Evolutionary conservation across 2,797 vertebrate species (phyloP).

Genomic region (Carcharodon carcharias): DNA sequence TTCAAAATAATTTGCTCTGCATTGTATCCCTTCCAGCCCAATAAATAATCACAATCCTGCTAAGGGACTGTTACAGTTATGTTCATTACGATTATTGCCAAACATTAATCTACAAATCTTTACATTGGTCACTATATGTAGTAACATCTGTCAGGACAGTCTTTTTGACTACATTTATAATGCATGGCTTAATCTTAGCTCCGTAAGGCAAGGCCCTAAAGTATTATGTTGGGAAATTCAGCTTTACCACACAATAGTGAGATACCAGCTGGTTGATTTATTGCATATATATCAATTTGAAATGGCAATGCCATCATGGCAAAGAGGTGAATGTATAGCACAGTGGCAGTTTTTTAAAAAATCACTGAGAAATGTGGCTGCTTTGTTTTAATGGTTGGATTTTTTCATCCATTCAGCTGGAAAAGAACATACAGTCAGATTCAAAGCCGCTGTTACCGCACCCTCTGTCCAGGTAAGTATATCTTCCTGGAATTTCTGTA

Average conservation of each 20-base stretch:
- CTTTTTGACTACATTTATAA: not conserved
- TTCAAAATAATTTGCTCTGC: not conserved
- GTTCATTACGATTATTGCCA: not conserved
- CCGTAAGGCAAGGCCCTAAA: not conserved
- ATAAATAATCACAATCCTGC: not conserved
- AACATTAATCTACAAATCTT: not conserved
- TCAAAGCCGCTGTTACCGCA: constrained; percentile 40
- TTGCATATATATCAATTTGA: not conserved
- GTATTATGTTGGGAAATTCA: not conserved
- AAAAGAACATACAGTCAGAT: constrained; percentile 39
- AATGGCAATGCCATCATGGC: not conserved
- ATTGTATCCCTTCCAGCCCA: not conserved
- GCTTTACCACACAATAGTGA: not conserved
- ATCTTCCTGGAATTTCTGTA: not conserved
- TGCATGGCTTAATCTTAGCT: not conserved
- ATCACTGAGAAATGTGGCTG: not conserved
- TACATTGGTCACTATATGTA: not conserved
- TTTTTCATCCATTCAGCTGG: constrained; percentile 39
- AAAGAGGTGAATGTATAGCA: not conserved
- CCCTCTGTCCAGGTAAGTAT: constrained; percentile 42
- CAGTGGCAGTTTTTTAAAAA: not conserved
- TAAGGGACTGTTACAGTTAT: not conserved
- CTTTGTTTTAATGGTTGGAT: not conserved
- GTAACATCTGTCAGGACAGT: not conserved
- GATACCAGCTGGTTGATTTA: not conserved